Evolutionary conservation across 2,113 vertebrate genomes (phyloP).

Genomic region (Tyrannus savana): DNA sequence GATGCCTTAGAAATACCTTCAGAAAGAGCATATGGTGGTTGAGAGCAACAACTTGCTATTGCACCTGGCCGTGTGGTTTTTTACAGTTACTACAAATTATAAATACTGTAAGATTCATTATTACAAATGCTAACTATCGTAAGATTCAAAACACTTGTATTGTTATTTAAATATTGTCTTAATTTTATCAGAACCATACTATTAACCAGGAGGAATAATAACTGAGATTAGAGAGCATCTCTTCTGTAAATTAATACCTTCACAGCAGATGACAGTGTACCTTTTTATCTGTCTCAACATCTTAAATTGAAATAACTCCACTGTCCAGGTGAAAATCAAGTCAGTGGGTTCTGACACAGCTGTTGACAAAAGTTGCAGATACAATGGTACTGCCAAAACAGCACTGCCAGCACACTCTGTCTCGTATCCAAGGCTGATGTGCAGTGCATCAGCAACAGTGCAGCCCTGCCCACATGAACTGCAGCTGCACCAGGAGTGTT

Average conservation of each 20-base stretch:
- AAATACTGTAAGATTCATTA: neutral
- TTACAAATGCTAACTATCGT: neutral
- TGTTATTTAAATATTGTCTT: neutral
- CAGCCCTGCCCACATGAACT: neutral
- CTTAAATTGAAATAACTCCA: neutral
- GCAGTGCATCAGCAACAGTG: neutral
- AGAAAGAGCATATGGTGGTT: neutral
- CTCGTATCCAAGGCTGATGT: neutral
- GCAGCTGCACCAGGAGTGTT: neutral
- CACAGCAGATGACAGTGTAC: neutral
- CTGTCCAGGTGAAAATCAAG: neutral
- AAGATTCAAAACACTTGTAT: neutral
- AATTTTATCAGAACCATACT: neutral
- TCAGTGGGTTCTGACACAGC: neutral
- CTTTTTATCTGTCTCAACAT: neutral
- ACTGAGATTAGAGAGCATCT: neutral
- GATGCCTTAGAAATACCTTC: neutral
- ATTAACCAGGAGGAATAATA: neutral
- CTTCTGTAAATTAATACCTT: neutral
- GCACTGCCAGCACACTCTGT: neutral
- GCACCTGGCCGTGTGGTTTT: neutral
- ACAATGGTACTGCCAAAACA: neutral
- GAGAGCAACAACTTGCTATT: neutral
- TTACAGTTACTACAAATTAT: neutral
- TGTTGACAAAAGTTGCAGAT: neutral